A percentile compares a stretch with the other conserved stretches of the same genome.
phyloP scores from a whole-genome alignment of 1,140 invertebrate species.

The Drosophila asahinai region DNA sequence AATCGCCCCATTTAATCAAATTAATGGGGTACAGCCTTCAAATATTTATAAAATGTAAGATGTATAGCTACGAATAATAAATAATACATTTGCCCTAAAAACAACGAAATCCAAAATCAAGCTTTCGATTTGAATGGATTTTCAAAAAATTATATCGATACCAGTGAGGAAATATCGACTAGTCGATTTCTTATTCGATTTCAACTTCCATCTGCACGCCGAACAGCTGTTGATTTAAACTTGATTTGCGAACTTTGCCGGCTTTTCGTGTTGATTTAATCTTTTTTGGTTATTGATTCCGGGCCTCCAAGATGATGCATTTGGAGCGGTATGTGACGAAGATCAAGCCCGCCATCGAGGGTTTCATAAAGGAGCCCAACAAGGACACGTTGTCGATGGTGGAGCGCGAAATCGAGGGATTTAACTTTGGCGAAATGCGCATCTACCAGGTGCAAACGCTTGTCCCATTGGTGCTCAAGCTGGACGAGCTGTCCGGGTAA shows the following conservation, averaged over 20 bases:
- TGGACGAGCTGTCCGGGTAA: constrained; percentile 72
- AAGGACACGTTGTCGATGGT: constrained; percentile 54
- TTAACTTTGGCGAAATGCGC: constrained; percentile 71
- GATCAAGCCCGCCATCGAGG: constrained; percentile 85
- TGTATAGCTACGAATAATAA: too few species aligned
- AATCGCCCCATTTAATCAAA: too few species aligned
- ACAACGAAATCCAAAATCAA: too few species aligned
- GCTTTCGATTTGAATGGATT: too few species aligned
- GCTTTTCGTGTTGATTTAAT: constrained; percentile 16
- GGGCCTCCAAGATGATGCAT: constrained; percentile 61
- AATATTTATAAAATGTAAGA: too few species aligned
- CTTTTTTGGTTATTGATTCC: background rate
- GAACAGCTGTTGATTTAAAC: constrained; percentile 51
- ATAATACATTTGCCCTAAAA: too few species aligned
- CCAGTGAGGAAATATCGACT: background rate
- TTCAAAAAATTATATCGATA: too few species aligned
- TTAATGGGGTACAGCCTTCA: too few species aligned
- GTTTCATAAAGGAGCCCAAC: constrained; percentile 64
- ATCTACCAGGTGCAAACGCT: constrained; percentile 76
- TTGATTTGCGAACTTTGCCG: constrained; percentile 21
- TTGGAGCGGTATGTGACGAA: constrained; percentile 68
- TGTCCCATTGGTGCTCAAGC: constrained; percentile 72
- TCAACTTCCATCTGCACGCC: background rate
- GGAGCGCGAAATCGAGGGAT: constrained; percentile 61
- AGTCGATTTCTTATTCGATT: background rate